Base-by-base conservation (phyloP, 2,797 vertebrate genomes). In the Aplochiton taeniatus region DNA sequence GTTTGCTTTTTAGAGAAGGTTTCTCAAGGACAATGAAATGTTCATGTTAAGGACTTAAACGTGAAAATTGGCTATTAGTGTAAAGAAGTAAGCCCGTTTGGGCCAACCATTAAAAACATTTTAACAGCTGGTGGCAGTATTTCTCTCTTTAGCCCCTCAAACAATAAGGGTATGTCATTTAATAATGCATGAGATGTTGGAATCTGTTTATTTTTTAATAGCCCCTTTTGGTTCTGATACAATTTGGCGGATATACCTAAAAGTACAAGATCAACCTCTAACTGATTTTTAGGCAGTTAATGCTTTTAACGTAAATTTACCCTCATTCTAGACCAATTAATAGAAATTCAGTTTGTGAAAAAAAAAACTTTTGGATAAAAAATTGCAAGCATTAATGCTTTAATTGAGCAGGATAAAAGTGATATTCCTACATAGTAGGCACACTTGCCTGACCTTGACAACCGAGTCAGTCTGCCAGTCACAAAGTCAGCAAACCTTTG, bases 81-180 rank as follows among this genome's bases (percentile, higher is more conserved):
- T 14, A 31, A 55, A 8, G 1, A 13, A 18, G 14, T 18, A 4
- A 9, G 49, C 20, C 12, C 31, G 52, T 70, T 76, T 80, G 75
- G 76, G 73, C 76, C 82, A 77, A 77, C 59, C 68, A 81, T 56
- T 72, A 42, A 45, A 65, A 59, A 72, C 46, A 65, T 58, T 85
- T 48, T 14, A 54, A 80, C 83, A 87, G 84, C 83, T 88, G 86
- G 86, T 85, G 89, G 89, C 89, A 90, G 90, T 92, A 89, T 88
- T 88, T 77, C 46, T 80, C 81, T 78, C 76, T 77, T 73, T 56
- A 47, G 74, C 55, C 42, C 78, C 65, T 17, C 31, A 50, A 19
- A 9, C 18, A 10, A 41, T 9, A 17, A 19, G 50, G 49, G n/a
- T 44, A 20, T 14, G 31, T 52, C 16, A 42, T 70, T 69, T 53